Evolutionary conservation across 2,888 invertebrate species (phyloP).

Genomic region (Embidobia sp.): DNA sequence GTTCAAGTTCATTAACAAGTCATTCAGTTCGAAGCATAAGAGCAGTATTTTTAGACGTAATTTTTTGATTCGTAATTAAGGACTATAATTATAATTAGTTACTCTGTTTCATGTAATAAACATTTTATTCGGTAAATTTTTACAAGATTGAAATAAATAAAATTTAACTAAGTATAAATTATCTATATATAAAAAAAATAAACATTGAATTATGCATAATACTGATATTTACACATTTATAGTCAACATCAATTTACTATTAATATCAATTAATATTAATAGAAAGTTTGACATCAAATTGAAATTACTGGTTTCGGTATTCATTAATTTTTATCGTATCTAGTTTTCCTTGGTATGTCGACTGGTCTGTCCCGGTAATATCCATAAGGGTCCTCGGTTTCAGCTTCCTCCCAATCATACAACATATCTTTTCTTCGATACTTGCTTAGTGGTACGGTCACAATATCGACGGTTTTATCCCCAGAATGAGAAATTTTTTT

Average conservation of each 20-base stretch:
- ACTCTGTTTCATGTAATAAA: too few species aligned
- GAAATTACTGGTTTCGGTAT: slow-evolving; percentile 10
- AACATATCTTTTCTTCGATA: slow-evolving; percentile 76
- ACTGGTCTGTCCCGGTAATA: slow-evolving; percentile 74
- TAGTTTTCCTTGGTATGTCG: slow-evolving; percentile 49
- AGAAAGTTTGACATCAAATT: not conserved
- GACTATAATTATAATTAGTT: too few species aligned
- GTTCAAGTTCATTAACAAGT: slow-evolving; percentile 53
- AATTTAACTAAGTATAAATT: too few species aligned
- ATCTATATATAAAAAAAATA: too few species aligned
- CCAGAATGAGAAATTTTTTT: slow-evolving; percentile 82
- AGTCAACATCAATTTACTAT: too few species aligned
- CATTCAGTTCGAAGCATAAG: not conserved
- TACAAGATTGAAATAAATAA: too few species aligned
- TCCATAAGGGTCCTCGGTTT: slow-evolving; percentile 75
- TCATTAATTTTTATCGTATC: slow-evolving; percentile 55
- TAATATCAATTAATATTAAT: too few species aligned
- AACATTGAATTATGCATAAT: too few species aligned
- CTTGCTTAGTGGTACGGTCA: slow-evolving; percentile 71
- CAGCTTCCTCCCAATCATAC: slow-evolving; percentile 68
- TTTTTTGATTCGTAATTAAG: not conserved
- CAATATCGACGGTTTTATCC: slow-evolving; percentile 67
- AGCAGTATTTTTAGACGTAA: not conserved
- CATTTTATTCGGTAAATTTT: too few species aligned
- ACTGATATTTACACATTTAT: too few species aligned